phyloP scores from a whole-genome alignment of 2,113 vertebrate species.

The Petaurus breviceps region DNA sequence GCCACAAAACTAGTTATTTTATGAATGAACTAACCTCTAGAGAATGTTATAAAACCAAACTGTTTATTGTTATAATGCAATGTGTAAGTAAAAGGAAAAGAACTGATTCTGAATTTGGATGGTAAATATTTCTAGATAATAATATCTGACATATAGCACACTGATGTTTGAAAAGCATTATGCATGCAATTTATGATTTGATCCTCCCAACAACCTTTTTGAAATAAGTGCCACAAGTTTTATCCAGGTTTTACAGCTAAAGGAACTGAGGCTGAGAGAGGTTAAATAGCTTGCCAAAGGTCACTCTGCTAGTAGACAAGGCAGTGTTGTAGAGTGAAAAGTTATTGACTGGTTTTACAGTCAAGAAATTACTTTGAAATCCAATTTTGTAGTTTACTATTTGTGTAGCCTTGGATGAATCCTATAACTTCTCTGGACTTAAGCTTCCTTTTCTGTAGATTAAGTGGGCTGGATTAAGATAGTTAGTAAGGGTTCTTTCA shows the following conservation, averaged over 20 bases:
- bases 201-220: not conserved
- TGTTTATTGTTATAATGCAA: no score
- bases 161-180: not conserved
- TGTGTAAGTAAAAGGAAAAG: not conserved
- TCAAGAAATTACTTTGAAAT: not conserved
- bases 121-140: not conserved
- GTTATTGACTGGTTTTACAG: not conserved
- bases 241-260: not conserved
- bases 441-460: not conserved
- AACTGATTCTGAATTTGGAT: not conserved
- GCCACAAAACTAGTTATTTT: not conserved
- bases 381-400: not conserved
- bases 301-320: not conserved
- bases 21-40: not conserved
- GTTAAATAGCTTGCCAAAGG: not conserved
- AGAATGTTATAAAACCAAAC: not conserved
- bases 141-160: not conserved
- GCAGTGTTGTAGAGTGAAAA: not conserved
- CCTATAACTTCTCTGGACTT: not conserved
- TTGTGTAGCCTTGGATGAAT: not conserved
- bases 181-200: not conserved
- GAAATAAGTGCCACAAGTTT: not conserved
- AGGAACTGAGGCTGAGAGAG: not conserved
- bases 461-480: not conserved
- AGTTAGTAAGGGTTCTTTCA: not conserved